These are phyloP conservation scores for Pteromalus puparum DNA, from an alignment of 1,140 invertebrate genomes.

Conservation along the genomic window DNA sequence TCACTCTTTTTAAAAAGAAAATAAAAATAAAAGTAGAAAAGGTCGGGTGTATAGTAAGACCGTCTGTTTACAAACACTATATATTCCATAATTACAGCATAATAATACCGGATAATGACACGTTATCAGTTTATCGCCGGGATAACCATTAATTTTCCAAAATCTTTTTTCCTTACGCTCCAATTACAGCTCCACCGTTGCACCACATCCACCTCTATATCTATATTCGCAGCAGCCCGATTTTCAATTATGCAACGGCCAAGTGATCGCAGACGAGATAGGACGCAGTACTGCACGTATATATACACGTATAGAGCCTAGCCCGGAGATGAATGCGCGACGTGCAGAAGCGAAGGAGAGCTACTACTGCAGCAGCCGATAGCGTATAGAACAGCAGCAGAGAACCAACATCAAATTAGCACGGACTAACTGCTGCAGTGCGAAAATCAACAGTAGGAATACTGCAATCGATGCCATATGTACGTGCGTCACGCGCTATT, in stretches of 20 bases:
- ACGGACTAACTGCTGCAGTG: background rate
- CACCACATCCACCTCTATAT: background rate
- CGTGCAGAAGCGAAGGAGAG: background rate
- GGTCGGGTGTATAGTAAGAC: no score
- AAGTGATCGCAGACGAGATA: background rate
- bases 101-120: background rate
- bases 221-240: background rate
- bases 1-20: no score
- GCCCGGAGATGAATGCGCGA: background rate
- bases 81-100: no score
- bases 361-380: no score
- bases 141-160: background rate
- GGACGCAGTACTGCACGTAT: background rate
- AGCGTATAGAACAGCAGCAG: background rate
- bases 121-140: background rate
- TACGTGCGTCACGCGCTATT: background rate
- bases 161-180: background rate
- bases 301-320: background rate
- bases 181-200: background rate
- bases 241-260: background rate
- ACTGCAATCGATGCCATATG: background rate
- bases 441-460: background rate
- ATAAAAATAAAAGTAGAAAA: no score
- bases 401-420: slow-evolving; percentile 33
- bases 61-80: no score